Base-by-base conservation (phyloP, 1,140 invertebrate species). In the Lepeophtheirus salmonis region DNA sequence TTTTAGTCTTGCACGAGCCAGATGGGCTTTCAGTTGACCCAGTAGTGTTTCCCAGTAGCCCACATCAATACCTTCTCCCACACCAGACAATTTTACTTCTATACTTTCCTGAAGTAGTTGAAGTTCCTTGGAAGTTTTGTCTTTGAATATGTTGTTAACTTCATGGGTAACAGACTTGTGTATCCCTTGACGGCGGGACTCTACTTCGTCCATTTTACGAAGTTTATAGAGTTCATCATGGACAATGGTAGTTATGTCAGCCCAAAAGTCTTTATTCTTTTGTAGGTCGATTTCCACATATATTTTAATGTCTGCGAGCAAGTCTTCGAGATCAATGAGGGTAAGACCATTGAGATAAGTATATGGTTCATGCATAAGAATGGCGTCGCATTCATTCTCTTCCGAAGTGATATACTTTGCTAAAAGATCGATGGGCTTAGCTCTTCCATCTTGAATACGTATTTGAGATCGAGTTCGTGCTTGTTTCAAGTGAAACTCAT, bases 351-450 rank as follows among this genome's bases (percentile, higher is more conserved):
- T 87, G 0, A 98, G 75, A 70, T 95, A 92, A 0, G 87, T 89
- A 67, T 96, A 97, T 0, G 95, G 94, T 71, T 98, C 92, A 68
- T 95, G 89, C 86, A 98, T 92, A 14, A 23, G 20, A 57, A 60
- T 60, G 14, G 57, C 20, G 1, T 88, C 85, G 70, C 89, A 84
- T 25, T 88, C 83, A 66, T 89, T 83, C 67, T 90, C 86, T 68
- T 92, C 87, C 0, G 85, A 84, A 69, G 84, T 89, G 22, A 97
- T 90, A 68, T 97, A 98, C 72, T 94, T 89, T 0, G 91, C 91
- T 49, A 98, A 72, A 55, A 97, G 75, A 78, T 99, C 96, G 66
- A 99, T 98, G 0, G 96, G 91, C 70, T 98, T 98, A 0, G 94
- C 94, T 78, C 67, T 50, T 69, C 69, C 41, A 48, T 64, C 50